Base-by-base conservation (phyloP, 2,797 vertebrate genomes). In the Periophthalmus magnuspinnatus region DNA sequence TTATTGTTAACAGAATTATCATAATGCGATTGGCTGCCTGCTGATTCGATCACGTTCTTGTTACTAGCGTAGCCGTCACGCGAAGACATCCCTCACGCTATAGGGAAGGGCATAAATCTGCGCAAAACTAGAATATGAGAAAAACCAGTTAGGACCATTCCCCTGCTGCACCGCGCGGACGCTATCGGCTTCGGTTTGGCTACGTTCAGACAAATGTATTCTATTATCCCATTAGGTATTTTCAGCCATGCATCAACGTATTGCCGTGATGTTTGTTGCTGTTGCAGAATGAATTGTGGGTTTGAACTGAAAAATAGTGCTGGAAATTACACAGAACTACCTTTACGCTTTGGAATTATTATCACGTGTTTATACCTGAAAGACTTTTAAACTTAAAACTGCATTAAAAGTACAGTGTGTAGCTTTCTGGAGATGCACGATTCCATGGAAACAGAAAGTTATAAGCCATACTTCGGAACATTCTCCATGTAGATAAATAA, bases 1-100 rank as follows among this genome's bases (percentile, higher is more conserved):
- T 93, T 93, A 92, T 82, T 89, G 90, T 88, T 92, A 94, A 93
- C 91, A 86, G 81, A 86, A 93, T 93, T 91, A 92, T 87, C 77
- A 79, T 93, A 91, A 93, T 91, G 67, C 28, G 34, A 90, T 93
- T 92, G 75, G 70, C 85, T 56, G 81, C 76, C 86, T 82, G 89
- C 81, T 93, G 85, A 92, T 91, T 84, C 57, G 86, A 93, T 91
- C 88, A 92, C 80, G 82, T 71, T 88, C 91, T 92, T 91, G 91
- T 92, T 91, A 92, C 89, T 82, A 88, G 87, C 83, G 79, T 81
- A 84, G 86, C 90, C 82, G 82, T 88, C 90, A 90, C 89, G 77
- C 90, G 85, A 81, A 91, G 86, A 88, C 90, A 91, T 92, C 90
- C 86, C 88, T 92, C 91, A 91, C 74, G 77, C 82, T 85, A 68